Conservation (phyloP, 2,797 vertebrate genomes). For the Fistularia commersonii region DNA sequence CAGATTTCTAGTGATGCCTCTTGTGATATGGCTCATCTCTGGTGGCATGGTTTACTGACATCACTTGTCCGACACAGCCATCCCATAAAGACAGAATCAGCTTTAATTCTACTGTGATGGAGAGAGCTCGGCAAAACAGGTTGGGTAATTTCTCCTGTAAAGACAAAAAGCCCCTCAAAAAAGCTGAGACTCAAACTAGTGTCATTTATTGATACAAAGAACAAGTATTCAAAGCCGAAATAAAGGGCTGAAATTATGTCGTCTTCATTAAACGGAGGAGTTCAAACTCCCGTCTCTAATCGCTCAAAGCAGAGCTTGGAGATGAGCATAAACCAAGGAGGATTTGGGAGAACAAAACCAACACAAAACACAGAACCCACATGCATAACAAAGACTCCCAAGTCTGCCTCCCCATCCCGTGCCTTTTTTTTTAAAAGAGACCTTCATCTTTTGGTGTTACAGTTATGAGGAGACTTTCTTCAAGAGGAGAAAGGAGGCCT, state of each 20-base stretch:
- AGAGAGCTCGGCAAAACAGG: slow-evolving; percentile 18
- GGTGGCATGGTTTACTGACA: slow-evolving; percentile 69
- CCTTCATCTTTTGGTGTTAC: slow-evolving; percentile 72
- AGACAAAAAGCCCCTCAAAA: slow-evolving; percentile 25
- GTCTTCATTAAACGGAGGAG: slow-evolving; percentile 54
- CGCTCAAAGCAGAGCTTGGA: slow-evolving; percentile 70
- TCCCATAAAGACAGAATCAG: slow-evolving; percentile 36
- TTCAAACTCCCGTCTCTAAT: slow-evolving; percentile 67
- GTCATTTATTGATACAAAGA: slow-evolving; percentile 57
- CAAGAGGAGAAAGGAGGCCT: slow-evolving; percentile 63
- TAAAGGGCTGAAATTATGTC: slow-evolving; percentile 57
- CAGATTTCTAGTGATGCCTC: slow-evolving; percentile 78
- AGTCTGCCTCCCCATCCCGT: slow-evolving; percentile 64
- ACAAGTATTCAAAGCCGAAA: slow-evolving; percentile 52
- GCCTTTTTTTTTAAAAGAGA: slow-evolving; percentile 59
- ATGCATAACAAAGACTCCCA: slow-evolving; percentile 74
- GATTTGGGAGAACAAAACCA: slow-evolving; percentile 77
- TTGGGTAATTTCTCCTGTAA: slow-evolving; percentile 37
- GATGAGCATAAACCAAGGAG: slow-evolving; percentile 66
- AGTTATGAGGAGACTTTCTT: slow-evolving; percentile 71
- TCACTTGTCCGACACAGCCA: slow-evolving; percentile 53
- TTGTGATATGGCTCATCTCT: slow-evolving; percentile 74
- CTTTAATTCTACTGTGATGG: slow-evolving; percentile 26
- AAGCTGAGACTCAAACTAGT: slow-evolving; percentile 50
- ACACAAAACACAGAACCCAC: slow-evolving; percentile 63